Evolutionary conservation across 2,797 vertebrate species (phyloP), one percentile per base, ranked within the genome.

Genomic region (Arrhamphus sclerolepis): DNA sequence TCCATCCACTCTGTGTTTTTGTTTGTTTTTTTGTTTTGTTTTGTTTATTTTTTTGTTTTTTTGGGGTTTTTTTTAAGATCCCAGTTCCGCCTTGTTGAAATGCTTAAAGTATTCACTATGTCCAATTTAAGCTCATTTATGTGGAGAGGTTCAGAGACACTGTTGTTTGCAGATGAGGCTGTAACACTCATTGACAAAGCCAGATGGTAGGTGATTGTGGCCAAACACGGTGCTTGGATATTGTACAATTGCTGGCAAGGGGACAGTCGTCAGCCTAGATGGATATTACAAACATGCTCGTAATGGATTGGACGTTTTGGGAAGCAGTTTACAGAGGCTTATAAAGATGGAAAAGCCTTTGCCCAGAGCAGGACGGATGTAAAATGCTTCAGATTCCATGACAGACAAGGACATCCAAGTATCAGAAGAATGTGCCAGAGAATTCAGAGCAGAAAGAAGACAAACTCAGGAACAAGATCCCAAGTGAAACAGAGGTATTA

Each of bases 201-300:
- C 92, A 93, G 92, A 93, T 93, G 91, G 92, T 87, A 75, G 77
- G 85, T 68, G 77, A 87, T 89, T 89, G 88, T 91, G 87, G 91
- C 91, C 92, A 93, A 91, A 92, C 89, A 91, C 75, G 78, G 76
- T 73, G 72, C 87, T 92, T 89, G 90, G 91, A 91, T 89, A 82
- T 87, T 83, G 86, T 89, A 89, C 87, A 92, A 89, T 88, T 64
- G 48, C 82, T 92, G 91, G 91, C 90, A 89, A 67, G 77, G 71
- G 80, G 81, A 88, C 78, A 79, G 67, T 86, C 78, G 49, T 87
- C 85, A 82, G 88, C 84, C 87, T 80, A 83, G 89, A 92, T 88
- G 90, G 88, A 91, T 92, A 91, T 90, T 90, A 90, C 87, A 86
- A 91, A 91, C 88, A 86, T 73, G 89, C 86, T 91, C 89, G 90